A percentile compares a stretch with the other conserved stretches of the same genome.
These are phyloP conservation scores for Tiliqua scincoides DNA, from an alignment of 2,113 vertebrate genomes.

Conservation along the genomic window DNA sequence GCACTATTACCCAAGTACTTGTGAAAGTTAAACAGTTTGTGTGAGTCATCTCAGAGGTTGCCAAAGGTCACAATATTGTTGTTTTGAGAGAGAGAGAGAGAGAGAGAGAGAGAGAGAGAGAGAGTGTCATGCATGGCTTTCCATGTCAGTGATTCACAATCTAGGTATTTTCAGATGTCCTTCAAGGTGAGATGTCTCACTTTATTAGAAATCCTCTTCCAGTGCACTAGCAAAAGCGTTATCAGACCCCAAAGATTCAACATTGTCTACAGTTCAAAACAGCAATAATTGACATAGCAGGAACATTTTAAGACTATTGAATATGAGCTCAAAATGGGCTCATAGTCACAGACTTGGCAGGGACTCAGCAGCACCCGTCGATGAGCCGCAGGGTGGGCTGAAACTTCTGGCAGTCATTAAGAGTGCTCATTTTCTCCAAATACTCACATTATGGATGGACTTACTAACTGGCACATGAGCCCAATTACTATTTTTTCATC, in stretches of 20 bases:
- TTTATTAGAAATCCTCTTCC: conserved; percentile 4
- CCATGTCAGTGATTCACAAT: neutral
- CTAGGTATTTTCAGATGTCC: neutral
- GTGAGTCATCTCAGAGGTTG: conserved; percentile 22
- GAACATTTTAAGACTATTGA: conserved; percentile 32
- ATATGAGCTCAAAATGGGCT: conserved; percentile 54
- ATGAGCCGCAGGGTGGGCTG: conserved; percentile 22
- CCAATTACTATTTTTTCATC: conserved; percentile 57
- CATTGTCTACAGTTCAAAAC: conserved; percentile 18
- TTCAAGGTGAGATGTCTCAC: fast-evolving
- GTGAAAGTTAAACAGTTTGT: neutral
- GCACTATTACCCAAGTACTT: neutral
- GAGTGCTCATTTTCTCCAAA: conserved; percentile 48
- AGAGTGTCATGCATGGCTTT: neutral
- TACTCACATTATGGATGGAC: conserved; percentile 59
- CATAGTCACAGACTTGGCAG: conserved; percentile 48
- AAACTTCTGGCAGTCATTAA: conserved; percentile 53
- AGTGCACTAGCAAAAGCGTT: fast-evolving
- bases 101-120: neutral
- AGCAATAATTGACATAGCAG: neutral
- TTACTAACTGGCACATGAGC: conserved; percentile 55
- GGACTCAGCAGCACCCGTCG: neutral
- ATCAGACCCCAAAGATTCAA: conserved; percentile 30
- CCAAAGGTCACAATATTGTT: neutral
- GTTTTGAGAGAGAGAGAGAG: neutral